Evolutionary conservation across 2,888 invertebrate species (phyloP), one percentile per base, ranked within the genome.

Genomic region (Callyntrura guangdongensis): DNA sequence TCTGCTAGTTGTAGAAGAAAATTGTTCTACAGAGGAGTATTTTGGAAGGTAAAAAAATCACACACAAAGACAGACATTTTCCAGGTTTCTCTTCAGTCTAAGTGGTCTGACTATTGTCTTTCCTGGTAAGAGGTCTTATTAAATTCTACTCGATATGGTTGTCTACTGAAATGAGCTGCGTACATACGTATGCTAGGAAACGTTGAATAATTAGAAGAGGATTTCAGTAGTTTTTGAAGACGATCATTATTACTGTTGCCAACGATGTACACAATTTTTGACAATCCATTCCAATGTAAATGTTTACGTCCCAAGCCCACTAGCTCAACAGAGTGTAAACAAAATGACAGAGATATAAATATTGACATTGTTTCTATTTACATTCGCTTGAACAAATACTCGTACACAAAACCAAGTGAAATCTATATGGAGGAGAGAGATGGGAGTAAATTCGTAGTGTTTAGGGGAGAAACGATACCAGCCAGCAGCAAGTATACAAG

Each of bases 301-400:
- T 82, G 82, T 82, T 82, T 82, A 17, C 45, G 47, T 59, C 4
- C 12, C 45, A 61, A 47, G 61, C 82, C 61, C 82, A 82, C 82
- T 82, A 64, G 82, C 82, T 64, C 82, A 82, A 64, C 82, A 82
- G 61, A 36, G 64, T 64, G 82, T 64, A 82, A 82, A 82, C 64
- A 82, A 22, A 45, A 64, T 64, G 61, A 20, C 20, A 82, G 82
- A 82, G 82, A 22, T 64, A 82, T 82, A 82, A 82, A 82, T 82
- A 82, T 82, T 82, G 82, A 82, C 82, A 82, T 82, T 82, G 82
- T 82, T 82, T 64, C 82, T 82, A 64, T 82, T 82, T 82, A 61
- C 61, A 82, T 45, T 61, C 47, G 82, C 61, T 61, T 64, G 22
- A 45, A 61, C 64, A 82, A 82, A 82, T 82, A 82, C 12, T 36